A percentile compares a stretch with the other conserved stretches of the same genome.
These are phyloP conservation scores for Agelaius tricolor DNA, from an alignment of 2,113 vertebrate genomes.

Conservation along the genomic window DNA sequence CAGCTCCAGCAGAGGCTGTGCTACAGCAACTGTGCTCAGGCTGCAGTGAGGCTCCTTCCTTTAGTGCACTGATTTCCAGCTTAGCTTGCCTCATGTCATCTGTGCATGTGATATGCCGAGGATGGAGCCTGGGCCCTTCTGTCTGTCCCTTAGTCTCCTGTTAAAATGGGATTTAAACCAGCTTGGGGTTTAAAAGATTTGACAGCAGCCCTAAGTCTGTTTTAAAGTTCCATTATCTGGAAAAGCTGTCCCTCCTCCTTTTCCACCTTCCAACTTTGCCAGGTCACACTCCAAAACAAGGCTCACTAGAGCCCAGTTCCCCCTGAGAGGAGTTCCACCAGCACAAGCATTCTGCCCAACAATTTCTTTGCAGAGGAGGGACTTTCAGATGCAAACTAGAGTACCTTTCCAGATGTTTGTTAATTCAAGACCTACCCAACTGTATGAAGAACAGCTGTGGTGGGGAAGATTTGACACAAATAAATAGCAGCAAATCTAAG, in stretches of 20 bases:
- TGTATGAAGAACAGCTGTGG: not conserved
- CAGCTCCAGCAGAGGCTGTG: not conserved
- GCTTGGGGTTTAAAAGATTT: not conserved
- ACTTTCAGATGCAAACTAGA: not conserved
- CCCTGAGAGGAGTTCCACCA: not conserved
- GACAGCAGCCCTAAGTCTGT: not conserved
- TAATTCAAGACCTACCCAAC: not conserved
- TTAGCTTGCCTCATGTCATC: not conserved
- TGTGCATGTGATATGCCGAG: not conserved
- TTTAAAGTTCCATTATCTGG: not conserved
- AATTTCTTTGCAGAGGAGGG: not conserved
- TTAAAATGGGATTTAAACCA: not conserved
- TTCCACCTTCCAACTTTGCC: not conserved
- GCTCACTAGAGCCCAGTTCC: fast-evolving
- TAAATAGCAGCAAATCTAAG: not conserved
- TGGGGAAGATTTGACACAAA: not conserved
- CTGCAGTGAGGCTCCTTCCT: not conserved
- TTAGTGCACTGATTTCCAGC: not conserved
- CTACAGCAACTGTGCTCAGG: not conserved
- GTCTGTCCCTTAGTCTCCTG: not conserved
- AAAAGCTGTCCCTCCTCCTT: not conserved
- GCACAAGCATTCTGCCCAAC: fast-evolving
- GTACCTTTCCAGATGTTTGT: not conserved
- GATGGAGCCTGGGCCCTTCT: not conserved
- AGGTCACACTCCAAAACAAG: not conserved